A percentile compares a stretch with the other conserved stretches of the same genome.
Conservation (phyloP, 2,113 vertebrate genomes). For the Turdus rufiventris region DNA sequence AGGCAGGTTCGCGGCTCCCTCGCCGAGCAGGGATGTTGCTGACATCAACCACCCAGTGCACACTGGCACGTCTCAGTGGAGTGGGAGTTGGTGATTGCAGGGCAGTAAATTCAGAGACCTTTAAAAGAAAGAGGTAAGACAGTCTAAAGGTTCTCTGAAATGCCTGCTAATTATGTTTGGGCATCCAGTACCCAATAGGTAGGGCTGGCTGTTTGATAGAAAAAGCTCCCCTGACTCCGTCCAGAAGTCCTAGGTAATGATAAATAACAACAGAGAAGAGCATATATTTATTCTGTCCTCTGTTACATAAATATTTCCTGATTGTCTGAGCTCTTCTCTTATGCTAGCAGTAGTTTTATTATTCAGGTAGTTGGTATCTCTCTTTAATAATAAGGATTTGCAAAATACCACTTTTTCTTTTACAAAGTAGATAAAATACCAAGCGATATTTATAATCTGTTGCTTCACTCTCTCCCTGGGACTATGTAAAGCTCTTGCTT, state of each 20-base stretch:
- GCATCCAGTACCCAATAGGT: conserved; percentile 65
- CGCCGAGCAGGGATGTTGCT: conserved; percentile 77
- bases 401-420: neutral
- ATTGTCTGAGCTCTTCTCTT: neutral
- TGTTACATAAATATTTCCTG: neutral
- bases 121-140: conserved; percentile 83
- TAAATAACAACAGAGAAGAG: neutral
- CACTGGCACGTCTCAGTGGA: conserved; percentile 81
- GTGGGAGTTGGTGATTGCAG: conserved; percentile 81
- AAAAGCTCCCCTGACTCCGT: neutral
- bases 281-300: neutral
- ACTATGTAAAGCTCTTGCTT: neutral
- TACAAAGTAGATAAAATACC: neutral
- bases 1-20: conserved; percentile 80
- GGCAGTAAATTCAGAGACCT: conserved; percentile 82
- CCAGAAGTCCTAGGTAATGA: neutral
- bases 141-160: conserved; percentile 82
- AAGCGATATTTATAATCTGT: neutral
- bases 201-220: conserved; percentile 18
- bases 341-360: neutral
- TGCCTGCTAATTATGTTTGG: conserved; percentile 78
- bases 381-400: neutral
- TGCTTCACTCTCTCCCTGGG: neutral
- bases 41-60: conserved; percentile 77
- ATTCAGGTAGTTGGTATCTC: neutral